Conservation (phyloP, 2,113 vertebrate species). For the Sylvietta virens region DNA sequence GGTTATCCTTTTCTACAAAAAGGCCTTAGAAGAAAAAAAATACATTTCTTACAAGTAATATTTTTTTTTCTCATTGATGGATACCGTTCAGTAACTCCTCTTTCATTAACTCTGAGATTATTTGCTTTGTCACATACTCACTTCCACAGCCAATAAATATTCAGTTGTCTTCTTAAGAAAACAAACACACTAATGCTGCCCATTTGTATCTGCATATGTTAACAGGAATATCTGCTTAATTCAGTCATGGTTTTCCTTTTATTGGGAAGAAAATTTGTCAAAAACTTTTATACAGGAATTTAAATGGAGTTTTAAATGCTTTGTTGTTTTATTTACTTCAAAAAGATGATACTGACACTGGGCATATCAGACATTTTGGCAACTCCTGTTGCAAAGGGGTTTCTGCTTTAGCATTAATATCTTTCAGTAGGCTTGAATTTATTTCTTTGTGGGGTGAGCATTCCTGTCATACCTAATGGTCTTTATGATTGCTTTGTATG, state of each 20-base stretch:
- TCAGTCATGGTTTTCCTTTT: background rate
- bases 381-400: background rate
- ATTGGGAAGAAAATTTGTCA: background rate
- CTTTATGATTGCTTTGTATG: background rate
- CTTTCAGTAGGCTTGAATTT: background rate
- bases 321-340: background rate
- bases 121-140: background rate
- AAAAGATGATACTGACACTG: background rate
- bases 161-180: background rate
- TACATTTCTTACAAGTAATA: background rate
- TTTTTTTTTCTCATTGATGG: background rate
- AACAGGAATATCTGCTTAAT: background rate
- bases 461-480: background rate
- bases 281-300: background rate
- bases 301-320: background rate
- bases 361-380: background rate
- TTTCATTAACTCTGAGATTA: background rate
- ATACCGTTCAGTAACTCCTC: background rate
- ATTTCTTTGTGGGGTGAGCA: background rate
- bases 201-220: background rate
- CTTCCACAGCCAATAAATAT: background rate
- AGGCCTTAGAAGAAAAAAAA: background rate
- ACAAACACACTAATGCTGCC: background rate
- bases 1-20: background rate
- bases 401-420: background rate